phyloP scores from a whole-genome alignment of 2,888 invertebrate species.

The Leptinotarsa juncta region DNA sequence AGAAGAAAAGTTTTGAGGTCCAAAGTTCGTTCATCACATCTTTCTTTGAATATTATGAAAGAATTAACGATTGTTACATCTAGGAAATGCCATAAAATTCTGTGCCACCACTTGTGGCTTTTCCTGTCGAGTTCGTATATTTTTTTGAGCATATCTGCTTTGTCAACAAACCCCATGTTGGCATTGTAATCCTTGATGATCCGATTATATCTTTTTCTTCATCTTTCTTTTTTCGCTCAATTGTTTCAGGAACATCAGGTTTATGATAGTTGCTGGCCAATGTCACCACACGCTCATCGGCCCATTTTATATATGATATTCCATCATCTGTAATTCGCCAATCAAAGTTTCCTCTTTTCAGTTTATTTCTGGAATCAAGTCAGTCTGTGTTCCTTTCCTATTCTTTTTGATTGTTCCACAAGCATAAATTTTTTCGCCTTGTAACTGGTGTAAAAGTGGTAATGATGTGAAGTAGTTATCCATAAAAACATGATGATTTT shows the following conservation, averaged over 20 bases:
- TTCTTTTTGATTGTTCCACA: conserved; percentile 5
- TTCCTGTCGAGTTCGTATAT: conserved; percentile 54
- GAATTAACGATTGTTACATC: conserved; percentile 12
- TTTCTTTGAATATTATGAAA: conserved; percentile 20
- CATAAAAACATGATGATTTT: conserved; percentile 7
- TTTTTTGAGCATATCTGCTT: conserved; percentile 52
- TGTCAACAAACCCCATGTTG: conserved; percentile 58
- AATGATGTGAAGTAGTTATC: conserved; percentile 9
- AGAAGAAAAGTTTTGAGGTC: too few species aligned
- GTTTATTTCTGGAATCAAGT: conserved; percentile 10
- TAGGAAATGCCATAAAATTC: conserved; percentile 29
- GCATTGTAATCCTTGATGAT: conserved; percentile 52
- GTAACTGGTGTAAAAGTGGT: neutral
- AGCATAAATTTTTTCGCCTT: neutral
- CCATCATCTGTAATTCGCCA: neutral
- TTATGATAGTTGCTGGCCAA: neutral
- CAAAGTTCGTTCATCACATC: neutral
- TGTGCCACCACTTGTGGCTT: conserved; percentile 55
- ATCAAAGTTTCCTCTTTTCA: conserved; percentile 6
- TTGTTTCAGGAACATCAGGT: neutral
- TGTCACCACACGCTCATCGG: neutral
- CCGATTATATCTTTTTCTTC: neutral
- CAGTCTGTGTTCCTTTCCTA: neutral
- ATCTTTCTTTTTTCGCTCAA: neutral
- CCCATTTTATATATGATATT: neutral